These are phyloP conservation scores for Ondatra zibethicus DNA, from an alignment of 2,113 vertebrate species.

Conservation along the genomic window DNA sequence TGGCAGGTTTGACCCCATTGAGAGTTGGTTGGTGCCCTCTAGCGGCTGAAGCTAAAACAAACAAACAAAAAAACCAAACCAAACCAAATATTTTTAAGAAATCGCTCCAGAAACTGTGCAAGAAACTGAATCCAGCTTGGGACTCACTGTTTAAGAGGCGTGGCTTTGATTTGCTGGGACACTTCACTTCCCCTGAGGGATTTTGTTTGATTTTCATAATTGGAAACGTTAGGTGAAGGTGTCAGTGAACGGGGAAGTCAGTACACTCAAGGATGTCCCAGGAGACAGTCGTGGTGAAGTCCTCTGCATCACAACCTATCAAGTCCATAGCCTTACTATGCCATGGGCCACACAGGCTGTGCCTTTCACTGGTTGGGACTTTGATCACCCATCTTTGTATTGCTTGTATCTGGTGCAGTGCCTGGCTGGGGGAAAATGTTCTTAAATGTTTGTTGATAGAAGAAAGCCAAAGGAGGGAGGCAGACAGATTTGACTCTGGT, in stretches of 20 bases:
- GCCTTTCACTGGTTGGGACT: background rate
- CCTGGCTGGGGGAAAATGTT: background rate
- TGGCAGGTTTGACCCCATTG: background rate
- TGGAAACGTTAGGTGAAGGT: background rate
- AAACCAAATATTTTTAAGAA: background rate
- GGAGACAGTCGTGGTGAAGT: background rate
- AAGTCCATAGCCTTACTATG: background rate
- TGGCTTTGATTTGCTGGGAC: background rate
- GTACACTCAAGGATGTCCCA: background rate
- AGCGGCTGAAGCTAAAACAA: conserved; percentile 36
- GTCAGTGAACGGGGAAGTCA: background rate
- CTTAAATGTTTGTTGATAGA: background rate
- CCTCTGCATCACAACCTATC: fast-evolving
- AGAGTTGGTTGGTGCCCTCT: conserved; percentile 72
- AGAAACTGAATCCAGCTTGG: background rate
- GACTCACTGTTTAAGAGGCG: background rate
- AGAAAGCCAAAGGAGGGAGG: background rate
- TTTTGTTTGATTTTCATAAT: background rate
- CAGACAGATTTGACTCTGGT: background rate
- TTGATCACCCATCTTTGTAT: background rate
- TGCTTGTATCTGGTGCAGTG: background rate
- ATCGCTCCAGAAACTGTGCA: background rate
- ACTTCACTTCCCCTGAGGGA: no score
- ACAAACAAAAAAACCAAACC: background rate
- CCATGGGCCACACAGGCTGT: background rate